Conservation (phyloP, 2,113 vertebrate genomes). For the Rhinoptilus africanus region DNA sequence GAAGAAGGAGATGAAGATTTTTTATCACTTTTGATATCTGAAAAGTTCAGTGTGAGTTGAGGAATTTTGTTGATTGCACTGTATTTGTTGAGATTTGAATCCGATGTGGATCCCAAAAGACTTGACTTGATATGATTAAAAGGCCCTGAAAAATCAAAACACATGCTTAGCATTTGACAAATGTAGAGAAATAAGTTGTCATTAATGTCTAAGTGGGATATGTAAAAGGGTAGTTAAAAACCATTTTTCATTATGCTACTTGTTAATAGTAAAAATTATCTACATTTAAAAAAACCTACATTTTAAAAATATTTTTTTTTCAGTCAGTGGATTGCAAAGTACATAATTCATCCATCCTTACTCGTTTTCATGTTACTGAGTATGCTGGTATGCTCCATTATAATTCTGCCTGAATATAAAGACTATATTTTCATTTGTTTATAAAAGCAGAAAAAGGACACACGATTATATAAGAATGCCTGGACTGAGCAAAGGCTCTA, state of each 20-base stretch:
- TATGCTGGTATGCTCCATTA: neutral
- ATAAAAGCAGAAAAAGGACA: neutral
- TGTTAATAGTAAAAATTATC: neutral
- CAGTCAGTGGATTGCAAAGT: neutral
- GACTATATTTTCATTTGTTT: neutral
- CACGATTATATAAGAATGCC: neutral
- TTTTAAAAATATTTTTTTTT: neutral
- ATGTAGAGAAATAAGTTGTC: neutral
- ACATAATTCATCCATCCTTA: neutral
- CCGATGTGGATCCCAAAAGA: slow-evolving; percentile 94
- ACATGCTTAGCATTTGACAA: slow-evolving; percentile 25
- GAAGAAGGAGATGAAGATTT: slow-evolving; percentile 92
- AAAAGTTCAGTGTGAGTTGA: slow-evolving; percentile 96
- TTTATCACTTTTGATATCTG: slow-evolving; percentile 91
- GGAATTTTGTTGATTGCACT: slow-evolving; percentile 99
- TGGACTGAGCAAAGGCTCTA: neutral
- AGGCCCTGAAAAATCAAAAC: slow-evolving; percentile 81
- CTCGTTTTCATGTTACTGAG: neutral
- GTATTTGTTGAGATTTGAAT: slow-evolving; percentile 99
- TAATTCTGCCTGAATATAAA: neutral
- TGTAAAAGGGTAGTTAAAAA: neutral
- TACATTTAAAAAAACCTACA: neutral
- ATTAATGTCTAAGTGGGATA: neutral
- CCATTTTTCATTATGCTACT: neutral
- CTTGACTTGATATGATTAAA: slow-evolving; percentile 98